Conservation (phyloP, 2,113 vertebrate genomes). For the Lutjanus erythropterus region DNA sequence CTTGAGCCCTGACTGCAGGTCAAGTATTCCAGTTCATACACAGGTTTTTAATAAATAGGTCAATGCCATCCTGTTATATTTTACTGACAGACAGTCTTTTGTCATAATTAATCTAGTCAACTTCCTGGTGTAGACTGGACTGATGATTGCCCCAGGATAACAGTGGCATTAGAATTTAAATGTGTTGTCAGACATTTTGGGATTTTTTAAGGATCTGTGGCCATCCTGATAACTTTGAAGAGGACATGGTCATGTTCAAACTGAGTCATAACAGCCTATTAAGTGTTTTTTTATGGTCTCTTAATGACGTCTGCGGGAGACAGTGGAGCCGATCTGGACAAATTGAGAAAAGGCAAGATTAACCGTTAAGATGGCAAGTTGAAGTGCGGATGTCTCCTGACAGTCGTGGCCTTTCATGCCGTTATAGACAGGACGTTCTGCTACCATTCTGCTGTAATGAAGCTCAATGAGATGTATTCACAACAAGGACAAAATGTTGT, state of each 20-base stretch:
- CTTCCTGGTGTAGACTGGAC: too few relatives aligned
- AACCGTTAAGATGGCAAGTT: slow-evolving; percentile 10
- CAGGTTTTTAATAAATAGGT: too few relatives aligned
- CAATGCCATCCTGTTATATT: too few relatives aligned
- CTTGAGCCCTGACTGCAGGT: too few relatives aligned
- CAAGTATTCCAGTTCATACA: too few relatives aligned
- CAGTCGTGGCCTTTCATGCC: slow-evolving; percentile 21
- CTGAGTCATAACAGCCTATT: not conserved
- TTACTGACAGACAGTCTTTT: too few relatives aligned
- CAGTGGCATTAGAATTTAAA: too few relatives aligned
- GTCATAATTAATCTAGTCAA: too few relatives aligned
- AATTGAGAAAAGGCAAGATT: slow-evolving; percentile 27
- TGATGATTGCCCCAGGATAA: too few relatives aligned
- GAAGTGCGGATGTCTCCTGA: slow-evolving; percentile 6
- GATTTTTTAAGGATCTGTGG: too few relatives aligned
- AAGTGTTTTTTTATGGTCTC: slow-evolving; percentile 2
- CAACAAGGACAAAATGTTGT: slow-evolving; percentile 6
- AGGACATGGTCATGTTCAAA: not conserved
- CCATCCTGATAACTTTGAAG: not conserved
- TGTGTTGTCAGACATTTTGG: too few relatives aligned
- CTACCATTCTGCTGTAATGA: not conserved
- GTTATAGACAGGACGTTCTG: not conserved
- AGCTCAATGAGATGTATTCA: slow-evolving; percentile 7
- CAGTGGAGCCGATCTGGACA: not conserved
- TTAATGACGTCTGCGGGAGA: not conserved